These are phyloP conservation scores for Lepidurus arcticus DNA, from an alignment of 1,140 invertebrate genomes.

Conservation along the genomic window DNA sequence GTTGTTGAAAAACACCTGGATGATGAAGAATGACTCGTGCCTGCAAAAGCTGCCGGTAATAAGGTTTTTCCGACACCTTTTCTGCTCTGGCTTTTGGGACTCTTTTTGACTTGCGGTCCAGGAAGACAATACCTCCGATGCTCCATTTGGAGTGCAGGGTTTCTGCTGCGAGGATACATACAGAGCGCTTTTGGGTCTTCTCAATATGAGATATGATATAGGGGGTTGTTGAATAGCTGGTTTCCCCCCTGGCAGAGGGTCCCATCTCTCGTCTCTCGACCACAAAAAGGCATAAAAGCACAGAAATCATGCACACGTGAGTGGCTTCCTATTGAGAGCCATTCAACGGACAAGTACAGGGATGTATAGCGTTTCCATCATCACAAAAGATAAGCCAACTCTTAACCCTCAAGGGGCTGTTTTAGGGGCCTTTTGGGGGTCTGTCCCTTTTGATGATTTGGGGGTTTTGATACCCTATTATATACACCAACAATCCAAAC, in stretches of 20 bases:
- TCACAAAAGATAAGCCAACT: slow-evolving; percentile 19
- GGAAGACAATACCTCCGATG: neutral
- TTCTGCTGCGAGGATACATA: neutral
- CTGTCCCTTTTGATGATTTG: slow-evolving; percentile 10
- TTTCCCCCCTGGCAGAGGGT: slow-evolving; percentile 17
- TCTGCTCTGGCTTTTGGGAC: neutral
- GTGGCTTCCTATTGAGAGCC: slow-evolving; percentile 20
- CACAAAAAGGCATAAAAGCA: slow-evolving; percentile 15
- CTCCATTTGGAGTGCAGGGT: neutral
- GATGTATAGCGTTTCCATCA: slow-evolving; percentile 19
- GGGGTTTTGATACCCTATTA: slow-evolving; percentile 14
- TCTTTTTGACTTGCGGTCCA: neutral
- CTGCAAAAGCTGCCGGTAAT: slow-evolving; percentile 5
- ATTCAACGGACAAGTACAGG: slow-evolving; percentile 18
- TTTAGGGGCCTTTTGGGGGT: slow-evolving; percentile 15
- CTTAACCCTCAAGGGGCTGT: neutral
- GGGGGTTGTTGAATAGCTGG: neutral
- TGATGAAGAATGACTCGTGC: slow-evolving; percentile 21
- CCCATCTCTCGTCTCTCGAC: neutral
- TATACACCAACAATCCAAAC: neutral
- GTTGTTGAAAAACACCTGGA: neutral
- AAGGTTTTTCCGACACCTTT: slow-evolving; percentile 14
- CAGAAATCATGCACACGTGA: slow-evolving; percentile 21
- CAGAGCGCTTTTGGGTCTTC: neutral
- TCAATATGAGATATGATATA: neutral